Percentiles rank a stretch among this genome's conserved stretches.
These are phyloP conservation scores for Tupiocoris notatus DNA, from an alignment of 2,888 invertebrate species.

Conservation along the genomic window DNA sequence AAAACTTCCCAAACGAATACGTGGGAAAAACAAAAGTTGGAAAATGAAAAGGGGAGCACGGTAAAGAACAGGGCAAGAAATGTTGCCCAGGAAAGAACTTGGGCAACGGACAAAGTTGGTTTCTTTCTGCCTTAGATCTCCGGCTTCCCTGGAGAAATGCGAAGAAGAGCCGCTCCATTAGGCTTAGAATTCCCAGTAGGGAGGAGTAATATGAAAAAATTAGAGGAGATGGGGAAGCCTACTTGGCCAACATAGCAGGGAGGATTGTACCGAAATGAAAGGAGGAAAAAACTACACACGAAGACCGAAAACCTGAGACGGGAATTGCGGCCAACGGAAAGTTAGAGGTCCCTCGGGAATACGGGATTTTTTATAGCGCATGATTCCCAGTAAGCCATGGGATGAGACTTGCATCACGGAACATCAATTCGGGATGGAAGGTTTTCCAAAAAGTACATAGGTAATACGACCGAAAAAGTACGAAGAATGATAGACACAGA, in stretches of 20 bases:
- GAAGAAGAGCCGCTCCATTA: not conserved
- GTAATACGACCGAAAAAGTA: no score
- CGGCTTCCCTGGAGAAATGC: not conserved
- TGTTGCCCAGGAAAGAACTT: not conserved
- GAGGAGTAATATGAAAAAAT: not conserved
- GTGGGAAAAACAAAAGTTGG: not conserved
- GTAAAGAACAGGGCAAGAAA: not conserved
- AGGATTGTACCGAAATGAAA: not conserved
- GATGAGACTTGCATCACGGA: no score
- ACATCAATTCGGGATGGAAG: no score
- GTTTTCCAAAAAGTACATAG: no score
- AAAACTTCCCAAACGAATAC: not conserved
- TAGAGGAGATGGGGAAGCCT: not conserved
- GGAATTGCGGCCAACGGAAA: not conserved
- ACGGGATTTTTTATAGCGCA: no score
- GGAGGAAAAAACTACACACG: not conserved
- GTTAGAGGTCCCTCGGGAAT: no score
- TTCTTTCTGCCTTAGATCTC: not conserved
- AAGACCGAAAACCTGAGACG: not conserved
- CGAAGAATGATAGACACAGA: no score
- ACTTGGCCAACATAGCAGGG: no score
- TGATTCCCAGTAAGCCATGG: no score
- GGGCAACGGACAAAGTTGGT: not conserved
- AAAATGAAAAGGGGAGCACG: not conserved
- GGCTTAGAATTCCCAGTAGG: not conserved